Evolutionary conservation across 2,888 invertebrate genomes (phyloP), one percentile per base, ranked within the genome.

Genomic region (Acronicta aceris): DNA sequence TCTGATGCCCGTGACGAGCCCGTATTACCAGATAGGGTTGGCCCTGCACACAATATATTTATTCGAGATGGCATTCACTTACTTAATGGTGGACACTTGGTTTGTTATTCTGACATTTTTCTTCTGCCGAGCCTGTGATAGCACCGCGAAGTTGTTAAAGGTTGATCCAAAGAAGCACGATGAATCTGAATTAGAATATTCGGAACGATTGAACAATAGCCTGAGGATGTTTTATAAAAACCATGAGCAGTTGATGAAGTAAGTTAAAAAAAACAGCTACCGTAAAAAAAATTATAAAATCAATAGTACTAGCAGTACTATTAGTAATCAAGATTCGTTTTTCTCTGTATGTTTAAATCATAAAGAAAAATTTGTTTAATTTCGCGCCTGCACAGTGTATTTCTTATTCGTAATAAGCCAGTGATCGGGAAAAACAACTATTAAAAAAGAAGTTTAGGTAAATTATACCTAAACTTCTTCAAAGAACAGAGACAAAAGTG

Each of bases 1-100:
- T 8, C 72, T 93, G 0, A 83, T 92, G 87, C 89, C 92, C 0
- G 87, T 90, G 87, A 79, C 79, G 0, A 71, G 83, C 3, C 92
- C 93, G 0, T 91, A 82, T 50, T 87, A 85, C 36, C 91, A 92
- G 72, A 53, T 92, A 0, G 84, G 86, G 0, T 83, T 88, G 65
- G 36, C 84, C 0, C 51, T 91, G 0, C 92, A 93, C 54, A 70
- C 77, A 0, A 61, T 87, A 7, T 90, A 82, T 61, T 61, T 92
- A 15, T 69, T 83, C 7, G 75, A 85, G 59, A 76, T 86, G 16
- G 62, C 82, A 0, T 81, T 83, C 8, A 82, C 82, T 0, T 77
- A 86, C 9, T 67, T 87, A 3, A 54, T 80, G 0, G 60, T 84
- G 15, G 91, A 92, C 54, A 75, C 90, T 67, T 93, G 91, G 90